Conservation (phyloP, 2,113 vertebrate species). For the Campylorhamphus procurvoides region DNA sequence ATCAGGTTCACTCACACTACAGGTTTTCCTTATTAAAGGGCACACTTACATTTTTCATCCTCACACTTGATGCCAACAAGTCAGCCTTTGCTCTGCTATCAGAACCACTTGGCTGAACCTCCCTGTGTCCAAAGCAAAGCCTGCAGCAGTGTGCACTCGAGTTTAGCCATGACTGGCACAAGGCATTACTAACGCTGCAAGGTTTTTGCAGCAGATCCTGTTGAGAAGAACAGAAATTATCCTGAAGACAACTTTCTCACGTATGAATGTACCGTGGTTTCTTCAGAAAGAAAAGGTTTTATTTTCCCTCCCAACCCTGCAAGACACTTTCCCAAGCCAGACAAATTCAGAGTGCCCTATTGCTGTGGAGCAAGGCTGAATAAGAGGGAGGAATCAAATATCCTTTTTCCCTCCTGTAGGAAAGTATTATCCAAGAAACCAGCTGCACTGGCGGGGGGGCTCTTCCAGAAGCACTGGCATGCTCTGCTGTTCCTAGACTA, state of each 20-base stretch:
- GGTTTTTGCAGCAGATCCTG: not conserved
- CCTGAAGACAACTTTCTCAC: not conserved
- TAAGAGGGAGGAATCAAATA: not conserved
- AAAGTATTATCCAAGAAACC: not conserved
- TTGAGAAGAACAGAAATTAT: not conserved
- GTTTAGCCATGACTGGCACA: not conserved
- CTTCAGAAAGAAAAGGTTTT: not conserved
- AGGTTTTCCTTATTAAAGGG: not conserved
- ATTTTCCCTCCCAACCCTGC: rapidly evolving
- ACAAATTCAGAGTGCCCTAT: not conserved
- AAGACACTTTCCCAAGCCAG: not conserved
- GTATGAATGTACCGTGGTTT: not conserved
- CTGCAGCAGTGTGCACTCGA: not conserved
- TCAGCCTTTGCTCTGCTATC: not conserved
- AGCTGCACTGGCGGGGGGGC: not conserved
- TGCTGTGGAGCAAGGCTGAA: not conserved
- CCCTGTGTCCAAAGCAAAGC: not conserved
- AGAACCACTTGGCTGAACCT: not conserved
- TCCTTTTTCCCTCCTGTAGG: not conserved
- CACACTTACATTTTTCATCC: not conserved
- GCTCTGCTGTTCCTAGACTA: constrained; percentile 36
- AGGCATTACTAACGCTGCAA: not conserved
- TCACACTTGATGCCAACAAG: not conserved
- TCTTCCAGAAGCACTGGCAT: not conserved
- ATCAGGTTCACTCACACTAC: not conserved